Evolutionary conservation across 2,797 vertebrate species (phyloP).

Genomic region (Eulemur mongoz): DNA sequence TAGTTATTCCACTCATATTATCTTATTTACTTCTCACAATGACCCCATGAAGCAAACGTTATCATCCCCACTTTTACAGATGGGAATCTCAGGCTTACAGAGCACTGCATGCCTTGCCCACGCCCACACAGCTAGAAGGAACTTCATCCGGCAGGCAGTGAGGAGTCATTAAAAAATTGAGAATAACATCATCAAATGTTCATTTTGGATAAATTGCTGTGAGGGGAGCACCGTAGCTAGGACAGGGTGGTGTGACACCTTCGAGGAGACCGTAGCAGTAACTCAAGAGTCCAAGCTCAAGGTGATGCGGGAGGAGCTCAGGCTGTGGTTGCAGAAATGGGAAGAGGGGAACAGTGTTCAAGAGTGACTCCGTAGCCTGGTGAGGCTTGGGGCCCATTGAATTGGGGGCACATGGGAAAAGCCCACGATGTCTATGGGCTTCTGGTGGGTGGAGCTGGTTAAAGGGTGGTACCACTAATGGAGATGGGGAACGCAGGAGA

Average conservation of each 20-base stretch:
- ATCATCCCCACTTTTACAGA: not conserved
- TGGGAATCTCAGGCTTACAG: not conserved
- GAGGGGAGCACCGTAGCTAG: not conserved
- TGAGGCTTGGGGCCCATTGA: not conserved
- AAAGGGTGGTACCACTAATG: no score
- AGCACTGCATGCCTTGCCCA: not conserved
- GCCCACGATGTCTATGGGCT: not conserved
- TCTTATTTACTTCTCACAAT: not conserved
- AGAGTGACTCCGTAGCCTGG: not conserved
- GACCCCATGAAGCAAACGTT: not conserved
- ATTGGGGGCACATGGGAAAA: not conserved
- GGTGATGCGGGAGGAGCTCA: not conserved
- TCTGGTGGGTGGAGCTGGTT: not conserved
- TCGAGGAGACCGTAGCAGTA: accelerated
- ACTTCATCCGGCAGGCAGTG: not conserved
- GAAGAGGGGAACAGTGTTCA: not conserved
- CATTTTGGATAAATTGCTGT: not conserved
- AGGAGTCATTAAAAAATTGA: not conserved
- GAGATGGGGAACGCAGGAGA: no score
- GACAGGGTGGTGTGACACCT: accelerated
- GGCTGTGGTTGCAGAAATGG: not conserved
- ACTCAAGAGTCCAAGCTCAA: not conserved
- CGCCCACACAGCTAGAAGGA: not conserved
- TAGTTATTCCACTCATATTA: not conserved
- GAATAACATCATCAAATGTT: not conserved